Evolutionary conservation across 2,888 invertebrate genomes (phyloP), one percentile per base, ranked within the genome.

Genomic region (Hemistola chrysoprasaria): DNA sequence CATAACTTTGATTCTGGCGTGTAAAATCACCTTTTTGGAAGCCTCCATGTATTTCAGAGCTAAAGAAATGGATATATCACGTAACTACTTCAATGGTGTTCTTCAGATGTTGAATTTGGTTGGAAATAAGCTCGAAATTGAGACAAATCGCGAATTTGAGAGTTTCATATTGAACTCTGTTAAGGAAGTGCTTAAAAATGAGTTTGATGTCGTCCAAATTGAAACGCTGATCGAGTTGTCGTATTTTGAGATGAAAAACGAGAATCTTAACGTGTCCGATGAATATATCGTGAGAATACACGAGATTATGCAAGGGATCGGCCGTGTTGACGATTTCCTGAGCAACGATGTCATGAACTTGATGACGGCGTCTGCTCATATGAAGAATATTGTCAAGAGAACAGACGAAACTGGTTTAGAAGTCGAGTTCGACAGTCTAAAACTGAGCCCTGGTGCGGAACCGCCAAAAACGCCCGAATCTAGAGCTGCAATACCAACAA

Each of bases 11-110:
- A 50, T 80, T 0, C 16, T 83, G 0, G 57, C 73, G 0, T 72
- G 68, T 2, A 46, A 56, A 1, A 65, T 69, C 0, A 55, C 58
- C 0, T 65, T 66, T 0, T 22, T 84, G 0, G 82, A 88, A 59
- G 76, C 83, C 0, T 59, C 74, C 0, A 62, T 69, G 51, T 82
- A 80, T 38, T 82, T 69, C 29, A 62, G 78, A 9, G 65, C 69
- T 0, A 71, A 76, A 8, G 82, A 86, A 7, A 43, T 37, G 0
- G 67, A 70, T 1, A 77, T 80, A 7, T 83, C 87, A 0, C 58
- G 49, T 0, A 77, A 80, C 40, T 85, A 85, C 26, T 86, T 75
- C 47, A 63, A 68, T 0, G 86, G 86, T 0, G 63, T 72, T 0
- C 3, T 70, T 0, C 45, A 59, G 20, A 63, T 63, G 28, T 67